phyloP scores from a whole-genome alignment of 2,888 invertebrate genomes.

The Drosophila recens region DNA sequence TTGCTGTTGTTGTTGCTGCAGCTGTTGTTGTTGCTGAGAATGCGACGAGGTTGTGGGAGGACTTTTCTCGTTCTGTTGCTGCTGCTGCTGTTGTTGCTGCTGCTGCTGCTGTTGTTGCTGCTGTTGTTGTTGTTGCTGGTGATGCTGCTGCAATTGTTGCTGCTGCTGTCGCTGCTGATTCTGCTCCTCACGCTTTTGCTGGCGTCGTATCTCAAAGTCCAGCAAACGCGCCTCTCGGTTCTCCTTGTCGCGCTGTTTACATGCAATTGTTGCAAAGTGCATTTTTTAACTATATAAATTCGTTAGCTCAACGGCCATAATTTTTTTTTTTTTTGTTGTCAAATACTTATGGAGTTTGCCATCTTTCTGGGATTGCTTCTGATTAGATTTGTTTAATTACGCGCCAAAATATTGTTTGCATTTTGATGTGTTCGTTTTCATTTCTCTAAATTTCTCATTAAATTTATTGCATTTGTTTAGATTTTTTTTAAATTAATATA shows the following conservation, averaged over 20 bases:
- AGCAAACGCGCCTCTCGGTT: slow-evolving; percentile 85
- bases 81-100: slow-evolving; percentile 80
- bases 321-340: slow-evolving; percentile 51
- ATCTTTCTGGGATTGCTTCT: slow-evolving; percentile 5
- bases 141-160: slow-evolving; percentile 68
- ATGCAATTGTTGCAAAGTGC: slow-evolving; percentile 82
- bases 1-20: slow-evolving; percentile 54
- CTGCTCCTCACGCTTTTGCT: slow-evolving; percentile 85
- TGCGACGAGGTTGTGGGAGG: slow-evolving; percentile 46
- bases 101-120: slow-evolving; percentile 82
- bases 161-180: slow-evolving; percentile 83
- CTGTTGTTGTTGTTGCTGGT: slow-evolving; percentile 82
- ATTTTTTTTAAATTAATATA: neutral
- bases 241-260: slow-evolving; percentile 85
- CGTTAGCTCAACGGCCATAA: slow-evolving; percentile 57
- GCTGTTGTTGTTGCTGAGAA: slow-evolving; percentile 51
- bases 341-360: slow-evolving; percentile 17
- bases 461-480: slow-evolving; percentile 3
- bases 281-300: slow-evolving; percentile 78
- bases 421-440: neutral
- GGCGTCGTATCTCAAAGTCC: slow-evolving; percentile 85
- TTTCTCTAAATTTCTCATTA: neutral
- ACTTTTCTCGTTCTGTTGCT: slow-evolving; percentile 60
- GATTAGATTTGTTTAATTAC: slow-evolving; percentile 24
- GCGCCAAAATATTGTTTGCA: slow-evolving; percentile 1